Evolutionary conservation across 2,888 invertebrate genomes (phyloP), one percentile per base, ranked within the genome.

Genomic region (Arrhopalites spinosus): DNA sequence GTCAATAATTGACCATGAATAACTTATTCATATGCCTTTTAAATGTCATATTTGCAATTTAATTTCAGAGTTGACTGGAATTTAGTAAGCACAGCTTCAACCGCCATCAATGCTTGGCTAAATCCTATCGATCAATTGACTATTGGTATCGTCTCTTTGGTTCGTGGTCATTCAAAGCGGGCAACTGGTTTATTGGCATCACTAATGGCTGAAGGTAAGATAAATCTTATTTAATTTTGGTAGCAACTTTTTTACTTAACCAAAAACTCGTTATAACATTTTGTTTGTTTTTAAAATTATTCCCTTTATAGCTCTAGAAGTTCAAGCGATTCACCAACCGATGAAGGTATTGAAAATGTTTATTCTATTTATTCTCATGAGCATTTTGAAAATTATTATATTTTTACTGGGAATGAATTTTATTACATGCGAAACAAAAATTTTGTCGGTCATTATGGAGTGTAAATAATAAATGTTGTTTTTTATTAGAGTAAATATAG

Each of bases 61-160:
- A 45, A 53, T 69, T 79, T 8, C 84, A 92, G 96, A 83, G 87
- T 96, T 83, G 97, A 98, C 86, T 98, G 98, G 97, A 98, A 98
- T 87, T 87, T 98, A 74, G 86, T 98, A 72, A 96, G 96, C 85
- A 97, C 97, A 1, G 96, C 96, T 7, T 95, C 96, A 0, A 97
- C 98, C 0, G 95, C 96, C 0, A 97, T 98, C 83, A 96, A 96
- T 84, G 96, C 97, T 0, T 98, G 98, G 98, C 92, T 98, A 91
- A 96, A 96, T 88, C 96, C 97, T 0, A 92, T 93, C 85, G 96
- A 96, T 87, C 89, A 95, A 23, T 89, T 97, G 77, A 93, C 95
- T 67, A 93, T 93, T 78, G 90, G 93, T 81, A 91, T 93, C 67
- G 92, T 94, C 45, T 90, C 92, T 74, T 89, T 96, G 87, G 90